phyloP scores from a whole-genome alignment of 2,888 invertebrate genomes.

The Drosophila anomalata region DNA sequence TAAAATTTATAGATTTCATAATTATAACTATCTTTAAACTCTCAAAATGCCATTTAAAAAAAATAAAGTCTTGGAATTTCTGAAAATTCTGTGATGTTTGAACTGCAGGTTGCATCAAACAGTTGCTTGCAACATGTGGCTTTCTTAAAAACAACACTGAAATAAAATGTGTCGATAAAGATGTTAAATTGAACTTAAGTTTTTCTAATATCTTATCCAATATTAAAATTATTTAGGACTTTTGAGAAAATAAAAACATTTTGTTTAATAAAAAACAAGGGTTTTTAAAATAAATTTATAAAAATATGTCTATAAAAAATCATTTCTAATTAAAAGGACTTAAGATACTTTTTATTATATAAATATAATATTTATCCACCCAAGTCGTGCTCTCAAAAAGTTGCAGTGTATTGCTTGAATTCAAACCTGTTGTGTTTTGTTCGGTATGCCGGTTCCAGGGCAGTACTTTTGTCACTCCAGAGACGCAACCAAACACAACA shows the following conservation, averaged over 20 bases:
- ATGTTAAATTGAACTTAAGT: background rate
- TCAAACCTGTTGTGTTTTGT: slow-evolving; percentile 65
- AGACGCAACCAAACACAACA: no score
- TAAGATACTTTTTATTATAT: no score
- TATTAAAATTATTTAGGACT: background rate
- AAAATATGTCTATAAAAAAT: no score
- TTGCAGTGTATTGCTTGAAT: background rate
- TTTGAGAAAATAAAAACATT: background rate
- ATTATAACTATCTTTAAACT: no score
- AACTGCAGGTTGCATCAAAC: background rate
- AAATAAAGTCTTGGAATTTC: background rate
- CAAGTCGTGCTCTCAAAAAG: background rate
- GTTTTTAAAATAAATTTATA: background rate
- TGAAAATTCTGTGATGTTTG: background rate
- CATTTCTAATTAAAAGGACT: no score
- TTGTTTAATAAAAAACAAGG: no score
- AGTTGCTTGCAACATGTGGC: slow-evolving; percentile 1
- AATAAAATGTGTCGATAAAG: background rate
- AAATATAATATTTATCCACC: no score
- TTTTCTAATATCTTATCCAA: no score
- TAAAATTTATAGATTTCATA: no score
- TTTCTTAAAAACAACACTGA: background rate
- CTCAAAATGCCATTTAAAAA: no score
- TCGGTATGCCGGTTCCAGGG: slow-evolving; percentile 25
- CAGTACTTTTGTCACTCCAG: no score